phyloP scores from a whole-genome alignment of 2,113 vertebrate genomes.

The Shinisaurus crocodilurus region DNA sequence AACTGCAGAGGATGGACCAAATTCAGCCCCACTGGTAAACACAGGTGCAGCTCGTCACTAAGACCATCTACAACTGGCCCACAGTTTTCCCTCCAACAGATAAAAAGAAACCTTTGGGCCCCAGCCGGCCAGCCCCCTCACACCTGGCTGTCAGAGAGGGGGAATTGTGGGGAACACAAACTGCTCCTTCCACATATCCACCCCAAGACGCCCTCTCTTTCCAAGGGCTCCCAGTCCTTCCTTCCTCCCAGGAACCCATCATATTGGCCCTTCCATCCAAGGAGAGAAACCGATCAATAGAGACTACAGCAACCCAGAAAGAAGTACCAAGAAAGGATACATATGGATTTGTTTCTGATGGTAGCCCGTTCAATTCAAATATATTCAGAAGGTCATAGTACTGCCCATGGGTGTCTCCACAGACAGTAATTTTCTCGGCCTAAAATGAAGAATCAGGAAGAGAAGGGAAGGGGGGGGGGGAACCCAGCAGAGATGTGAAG shows the following conservation, averaged over 20 bases:
- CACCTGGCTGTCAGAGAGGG: too few relatives aligned
- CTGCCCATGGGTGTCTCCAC: slow-evolving; percentile 95
- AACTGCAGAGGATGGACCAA: neutral
- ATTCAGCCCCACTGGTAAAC: too few relatives aligned
- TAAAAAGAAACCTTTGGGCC: neutral
- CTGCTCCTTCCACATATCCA: neutral
- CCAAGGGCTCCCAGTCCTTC: neutral
- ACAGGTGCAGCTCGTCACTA: too few relatives aligned
- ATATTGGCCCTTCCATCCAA: neutral
- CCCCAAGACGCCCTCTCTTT: neutral
- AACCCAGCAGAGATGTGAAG: neutral
- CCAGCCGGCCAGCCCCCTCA: neutral
- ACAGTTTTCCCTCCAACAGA: neutral
- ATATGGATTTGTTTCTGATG: slow-evolving; percentile 89
- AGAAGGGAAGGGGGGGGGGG: neutral
- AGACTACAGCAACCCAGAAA: accelerated
- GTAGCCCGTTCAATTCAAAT: slow-evolving; percentile 92
- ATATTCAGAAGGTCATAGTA: slow-evolving; percentile 96
- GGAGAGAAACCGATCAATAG: too few relatives aligned
- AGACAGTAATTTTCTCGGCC: slow-evolving; percentile 93
- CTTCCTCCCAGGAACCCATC: too few relatives aligned
- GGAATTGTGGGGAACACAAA: too few relatives aligned
- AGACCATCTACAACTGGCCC: too few relatives aligned
- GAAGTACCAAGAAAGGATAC: slow-evolving; percentile 82
- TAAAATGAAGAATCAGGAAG: slow-evolving; percentile 71